Base-by-base conservation (phyloP, 2,888 invertebrate genomes). In the Pinctada fucata region DNA sequence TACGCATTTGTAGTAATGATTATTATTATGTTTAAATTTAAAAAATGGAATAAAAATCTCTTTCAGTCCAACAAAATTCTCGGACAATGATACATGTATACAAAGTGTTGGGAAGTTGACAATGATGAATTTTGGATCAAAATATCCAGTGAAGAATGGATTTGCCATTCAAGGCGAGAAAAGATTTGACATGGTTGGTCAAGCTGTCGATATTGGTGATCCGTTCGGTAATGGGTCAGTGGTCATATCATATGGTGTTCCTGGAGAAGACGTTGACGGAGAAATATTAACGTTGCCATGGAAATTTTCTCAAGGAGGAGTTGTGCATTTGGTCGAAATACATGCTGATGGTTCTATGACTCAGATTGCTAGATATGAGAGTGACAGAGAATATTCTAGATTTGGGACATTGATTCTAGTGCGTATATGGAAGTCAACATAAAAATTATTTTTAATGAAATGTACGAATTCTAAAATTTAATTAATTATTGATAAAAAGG, bases 391-490 rank as follows among this genome's bases (percentile, higher is more conserved):
- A 13, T 85, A 76, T 81, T 85, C 82, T 65, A 80, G 87, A 70
- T 89, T 88, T 81, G 89, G 89, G 3, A 78, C 78, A n/a, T 82
- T 83, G 70, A 79, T 89, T 8, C 83, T 82, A 86, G 89, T 88
- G 79, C 52, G 65, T 68, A 16, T 65, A 45, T 48, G 13, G 31
- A 1, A 31, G 31, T 31, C 31, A 31, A 31, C 31, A 31, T 31
- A 31, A 31, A 31, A 31, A 31, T 1, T 31, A 31, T 31, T 31
- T 31, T 31, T 31, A 31, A 31, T 31, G 31, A 31, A 31, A 31
- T 31, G 31, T 31, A 31, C 31, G 31, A 31, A 31, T 31, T 31
- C 31, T 31, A 31, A 31, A 31, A 31, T 31, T 1, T 31, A 31
- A 31, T 31, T 31, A 31, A 31, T 1, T 31, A 31, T 31, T 31